Conservation (phyloP, 2,113 vertebrate species). For the Amphiprion ocellaris region DNA sequence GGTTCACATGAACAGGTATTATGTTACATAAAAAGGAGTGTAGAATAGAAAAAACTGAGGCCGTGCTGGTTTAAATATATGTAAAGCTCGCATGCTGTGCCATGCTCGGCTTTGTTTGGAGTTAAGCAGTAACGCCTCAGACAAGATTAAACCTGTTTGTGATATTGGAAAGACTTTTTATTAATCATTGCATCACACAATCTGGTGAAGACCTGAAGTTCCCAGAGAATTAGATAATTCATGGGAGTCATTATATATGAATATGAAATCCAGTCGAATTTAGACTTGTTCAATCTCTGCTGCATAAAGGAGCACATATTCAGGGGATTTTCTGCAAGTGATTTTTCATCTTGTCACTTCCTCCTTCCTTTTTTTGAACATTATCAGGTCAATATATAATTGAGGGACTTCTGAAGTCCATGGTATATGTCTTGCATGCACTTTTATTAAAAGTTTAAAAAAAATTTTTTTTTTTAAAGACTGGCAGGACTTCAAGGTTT, state of each 20-base stretch:
- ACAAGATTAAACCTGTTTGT: background rate
- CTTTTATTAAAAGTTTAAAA: too few species aligned
- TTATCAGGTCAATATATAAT: background rate
- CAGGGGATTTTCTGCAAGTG: background rate
- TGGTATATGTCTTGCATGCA: too few species aligned
- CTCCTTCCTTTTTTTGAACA: background rate
- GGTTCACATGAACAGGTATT: background rate
- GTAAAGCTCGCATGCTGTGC: background rate
- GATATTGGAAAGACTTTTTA: background rate
- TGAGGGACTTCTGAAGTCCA: too few species aligned
- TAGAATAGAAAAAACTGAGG: background rate
- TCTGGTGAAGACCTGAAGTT: background rate
- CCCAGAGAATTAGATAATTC: too few species aligned
- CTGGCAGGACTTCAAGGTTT: too few species aligned
- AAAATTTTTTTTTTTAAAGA: too few species aligned
- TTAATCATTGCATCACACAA: background rate
- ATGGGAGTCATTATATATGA: too few species aligned
- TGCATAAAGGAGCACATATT: background rate
- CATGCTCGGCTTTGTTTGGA: conserved; percentile 8
- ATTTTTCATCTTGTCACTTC: background rate
- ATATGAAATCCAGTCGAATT: too few species aligned
- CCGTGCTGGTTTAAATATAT: conserved; percentile 21
- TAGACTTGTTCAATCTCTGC: background rate
- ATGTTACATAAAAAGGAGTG: conserved; percentile 14
- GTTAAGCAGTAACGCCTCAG: background rate